Evolutionary conservation across 2,888 invertebrate genomes (phyloP).

Genomic region (Mayetiola destructor): DNA sequence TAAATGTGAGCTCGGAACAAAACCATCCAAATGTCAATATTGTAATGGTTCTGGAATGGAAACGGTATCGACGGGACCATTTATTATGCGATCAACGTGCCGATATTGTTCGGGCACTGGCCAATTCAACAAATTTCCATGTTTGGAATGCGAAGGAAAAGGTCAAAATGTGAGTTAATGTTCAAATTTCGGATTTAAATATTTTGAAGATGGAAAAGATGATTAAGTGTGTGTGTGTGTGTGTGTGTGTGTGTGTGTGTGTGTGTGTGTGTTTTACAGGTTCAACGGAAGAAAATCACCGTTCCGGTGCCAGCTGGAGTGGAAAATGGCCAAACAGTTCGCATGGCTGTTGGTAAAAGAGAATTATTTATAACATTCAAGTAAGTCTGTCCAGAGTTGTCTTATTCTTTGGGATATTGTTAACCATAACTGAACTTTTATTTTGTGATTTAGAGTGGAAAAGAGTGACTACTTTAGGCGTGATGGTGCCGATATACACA

Average conservation of each 20-base stretch:
- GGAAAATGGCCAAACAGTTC: constrained; percentile 92
- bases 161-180: constrained; percentile 59
- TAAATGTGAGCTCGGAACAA: constrained; percentile 82
- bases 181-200: too few relatives aligned
- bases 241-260: too few relatives aligned
- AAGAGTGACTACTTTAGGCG: constrained; percentile 78
- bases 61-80: constrained; percentile 79
- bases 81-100: constrained; percentile 93
- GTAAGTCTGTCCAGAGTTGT: constrained; percentile 15
- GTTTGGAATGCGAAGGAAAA: constrained; percentile 83
- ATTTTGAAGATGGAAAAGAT: too few relatives aligned
- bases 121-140: constrained; percentile 79
- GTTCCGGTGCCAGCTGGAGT: constrained; percentile 94
- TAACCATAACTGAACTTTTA: neutral
- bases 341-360: constrained; percentile 80
- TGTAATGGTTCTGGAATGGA: constrained; percentile 97
- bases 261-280: too few relatives aligned
- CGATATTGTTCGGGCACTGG: constrained; percentile 69
- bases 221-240: too few relatives aligned
- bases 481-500: constrained; percentile 91
- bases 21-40: constrained; percentile 71
- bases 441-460: constrained; percentile 47
- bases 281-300: constrained; percentile 75
- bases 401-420: neutral
- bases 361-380: constrained; percentile 85